Evolutionary conservation across 92 coral and sea anemone genomes (phyloP), one percentile per base, ranked within the genome.

Genomic region (Hydrozoanthus gracilis): DNA sequence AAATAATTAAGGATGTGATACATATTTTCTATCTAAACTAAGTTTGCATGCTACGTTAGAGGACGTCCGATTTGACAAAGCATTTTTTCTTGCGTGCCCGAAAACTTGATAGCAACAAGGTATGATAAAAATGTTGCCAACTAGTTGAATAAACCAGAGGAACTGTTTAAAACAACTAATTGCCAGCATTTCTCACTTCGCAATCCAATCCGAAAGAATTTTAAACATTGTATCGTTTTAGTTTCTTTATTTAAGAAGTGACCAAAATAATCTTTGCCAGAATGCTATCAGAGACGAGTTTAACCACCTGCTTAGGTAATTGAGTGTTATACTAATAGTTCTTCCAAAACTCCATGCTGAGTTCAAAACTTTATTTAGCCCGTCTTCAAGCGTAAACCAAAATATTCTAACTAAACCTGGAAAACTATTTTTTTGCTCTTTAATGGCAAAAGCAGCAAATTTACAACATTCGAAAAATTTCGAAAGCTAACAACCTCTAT

Each of bases 291-390:
- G 85, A 79, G 39, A 64, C 4, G 52, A 46, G 58, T 18, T 17
- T 17, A 73, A 65, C 85, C 62, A 80, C 74, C 84, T 80, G 85
- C 56, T 20, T 65, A 10, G 45, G 61, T 51, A 50, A 5, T 51
- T 52, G 80, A 5, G 60, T 62, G 45, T 51, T 46, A 16, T 27
- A 5, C 15, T 46, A 16, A 39, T 16, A 18, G 72, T 51, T 76
- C 47, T 62, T n/a, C 73, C 73, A 50, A 17, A 8, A n/a, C 15
- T 16, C 39, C 67, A 60, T 8, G 71, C 54, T 61, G 11, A 4
- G 44, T 78, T 39, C 39, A 27, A 27, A 60, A 62, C 72, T 45
- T 12, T 72, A 17, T 79, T 79, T 72, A 79, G 58, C 62, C 20
- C 15, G 47, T 17, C 17, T 60, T 66, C 18, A 80, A 52, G 65